phyloP scores from a whole-genome alignment of 2,888 invertebrate species.

The Trissoscelio sp. region DNA sequence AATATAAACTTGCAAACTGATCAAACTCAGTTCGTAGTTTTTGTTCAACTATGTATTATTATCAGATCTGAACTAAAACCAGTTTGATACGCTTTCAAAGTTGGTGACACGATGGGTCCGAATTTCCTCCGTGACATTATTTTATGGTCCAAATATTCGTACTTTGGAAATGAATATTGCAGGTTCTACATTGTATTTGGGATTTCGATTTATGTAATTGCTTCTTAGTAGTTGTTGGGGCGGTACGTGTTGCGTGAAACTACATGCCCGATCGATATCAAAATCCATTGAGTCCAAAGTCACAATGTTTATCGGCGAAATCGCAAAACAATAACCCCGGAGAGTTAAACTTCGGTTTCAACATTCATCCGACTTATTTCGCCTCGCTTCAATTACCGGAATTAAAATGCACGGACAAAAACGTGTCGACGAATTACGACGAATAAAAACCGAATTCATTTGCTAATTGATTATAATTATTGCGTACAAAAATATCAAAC shows the following conservation, averaged over 20 bases:
- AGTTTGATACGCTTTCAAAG: too few relatives aligned
- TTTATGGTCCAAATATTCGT: constrained; percentile 21
- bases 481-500: constrained; percentile 14
- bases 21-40: too few relatives aligned
- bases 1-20: constrained; percentile 3
- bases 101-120: constrained; percentile 1
- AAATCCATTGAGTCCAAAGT: constrained; percentile 9
- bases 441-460: constrained; percentile 31
- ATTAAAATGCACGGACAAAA: constrained; percentile 6
- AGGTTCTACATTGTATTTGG: neutral
- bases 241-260: constrained; percentile 5
- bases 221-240: constrained; percentile 12
- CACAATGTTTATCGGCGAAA: constrained; percentile 1
- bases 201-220: constrained; percentile 25
- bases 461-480: constrained; percentile 43
- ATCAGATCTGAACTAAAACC: too few relatives aligned
- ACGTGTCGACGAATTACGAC: neutral
- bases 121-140: constrained; percentile 6
- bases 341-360: neutral
- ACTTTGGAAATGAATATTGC: constrained; percentile 19
- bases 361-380: neutral
- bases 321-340: neutral
- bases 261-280: neutral
- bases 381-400: constrained; percentile 8
- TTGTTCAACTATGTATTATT: too few relatives aligned